Base-by-base conservation (phyloP, 2,797 vertebrate species). In the Lophura swinhoii region DNA sequence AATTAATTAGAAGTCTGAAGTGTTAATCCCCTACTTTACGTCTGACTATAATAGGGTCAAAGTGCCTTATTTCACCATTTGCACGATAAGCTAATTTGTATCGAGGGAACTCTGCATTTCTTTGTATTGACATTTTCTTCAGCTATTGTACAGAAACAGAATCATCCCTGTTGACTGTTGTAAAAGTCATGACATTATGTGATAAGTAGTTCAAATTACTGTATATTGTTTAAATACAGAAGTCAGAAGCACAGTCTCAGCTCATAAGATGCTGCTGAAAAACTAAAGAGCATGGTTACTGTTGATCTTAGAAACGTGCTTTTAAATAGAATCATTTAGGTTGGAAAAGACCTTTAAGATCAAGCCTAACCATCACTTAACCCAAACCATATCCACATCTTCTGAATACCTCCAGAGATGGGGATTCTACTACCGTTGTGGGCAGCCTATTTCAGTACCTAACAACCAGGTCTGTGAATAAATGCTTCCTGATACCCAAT, bases 41-140 rank as follows among this genome's bases (percentile, higher is more conserved):
- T 84, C 84, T 35, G 84, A 22, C 62, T 66, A 14, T 55, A 87
- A 87, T 2, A 66, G 64, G 82, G 91, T 90, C 84, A 91, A 49
- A 94, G 82, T 70, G 67, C 73, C 92, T 53, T 58, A 6, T 84
- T 90, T 91, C 59, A 49, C 59, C 56, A 37, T 67, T 93, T 82
- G 69, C 0, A 0, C 35, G 69, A 64, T 75, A 73, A 94, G 75
- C 69, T 91, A 68, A 66, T 91, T 87, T 81, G 82, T 85, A 56
- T 55, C 35, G 43, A 63, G 55, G 76, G 78, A 78, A 63, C 56
- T 48, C 62, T 20, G 46, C 16, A 0, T 79, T 93, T 90, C 71
- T 92, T 87, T 51, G 70, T 85, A 75, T 91, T 94, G 93, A 87
- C 53, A 48, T 91, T 96, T 92, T 67, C 88, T 84, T 87, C 81